phyloP scores from a whole-genome alignment of 2,113 vertebrate species.

The Ammodytes dubius region DNA sequence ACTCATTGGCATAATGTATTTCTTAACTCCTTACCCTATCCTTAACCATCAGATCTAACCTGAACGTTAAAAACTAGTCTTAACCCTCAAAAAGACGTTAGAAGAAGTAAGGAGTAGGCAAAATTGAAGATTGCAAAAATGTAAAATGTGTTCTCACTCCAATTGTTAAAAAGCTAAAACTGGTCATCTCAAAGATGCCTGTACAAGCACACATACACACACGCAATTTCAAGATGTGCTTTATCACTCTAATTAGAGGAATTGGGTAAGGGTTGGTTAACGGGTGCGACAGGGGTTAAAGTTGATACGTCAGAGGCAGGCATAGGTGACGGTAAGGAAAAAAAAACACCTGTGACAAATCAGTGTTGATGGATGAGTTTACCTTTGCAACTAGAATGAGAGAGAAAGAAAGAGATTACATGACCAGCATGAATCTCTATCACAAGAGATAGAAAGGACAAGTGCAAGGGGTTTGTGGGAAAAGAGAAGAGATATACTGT shows the following conservation, averaged over 20 bases:
- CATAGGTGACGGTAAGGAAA: slow-evolving; percentile 48
- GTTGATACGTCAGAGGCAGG: slow-evolving; percentile 50
- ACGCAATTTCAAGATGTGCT: slow-evolving; percentile 33
- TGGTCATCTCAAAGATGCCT: no score
- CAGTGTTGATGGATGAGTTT: slow-evolving; percentile 70
- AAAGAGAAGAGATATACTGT: not conserved
- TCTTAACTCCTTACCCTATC: no score
- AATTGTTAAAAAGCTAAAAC: no score
- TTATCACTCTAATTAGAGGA: slow-evolving; percentile 53
- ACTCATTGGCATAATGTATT: no score
- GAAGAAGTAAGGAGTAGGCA: no score
- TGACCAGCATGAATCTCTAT: slow-evolving; percentile 46
- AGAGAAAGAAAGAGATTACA: slow-evolving; percentile 11
- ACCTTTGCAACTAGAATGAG: slow-evolving; percentile 36
- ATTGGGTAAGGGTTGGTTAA: slow-evolving; percentile 36
- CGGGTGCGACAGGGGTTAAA: slow-evolving; percentile 41
- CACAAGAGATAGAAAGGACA: slow-evolving; percentile 28
- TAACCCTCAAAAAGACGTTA: no score
- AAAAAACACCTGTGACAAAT: slow-evolving; percentile 66
- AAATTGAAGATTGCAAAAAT: no score
- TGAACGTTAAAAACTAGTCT: no score
- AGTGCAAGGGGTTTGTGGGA: not conserved
- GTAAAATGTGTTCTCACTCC: no score
- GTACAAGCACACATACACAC: no score
- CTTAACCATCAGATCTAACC: no score